These are phyloP conservation scores for Ctenicera cuprea DNA, from an alignment of 2,888 invertebrate genomes.

Conservation along the genomic window DNA sequence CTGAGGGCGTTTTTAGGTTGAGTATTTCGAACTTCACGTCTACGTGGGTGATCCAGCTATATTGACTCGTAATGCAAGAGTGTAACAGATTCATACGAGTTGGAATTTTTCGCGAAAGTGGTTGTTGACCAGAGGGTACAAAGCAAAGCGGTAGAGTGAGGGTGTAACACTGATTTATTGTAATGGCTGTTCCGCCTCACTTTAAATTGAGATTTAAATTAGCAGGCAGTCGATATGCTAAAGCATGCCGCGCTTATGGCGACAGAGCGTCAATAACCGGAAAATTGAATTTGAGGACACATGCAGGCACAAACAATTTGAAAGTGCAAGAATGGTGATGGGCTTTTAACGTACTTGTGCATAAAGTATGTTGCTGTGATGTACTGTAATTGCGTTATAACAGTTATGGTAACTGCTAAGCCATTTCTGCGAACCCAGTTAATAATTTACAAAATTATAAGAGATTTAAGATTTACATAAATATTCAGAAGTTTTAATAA, in stretches of 20 bases:
- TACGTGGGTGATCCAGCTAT: constrained; percentile 29
- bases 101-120: constrained; percentile 41
- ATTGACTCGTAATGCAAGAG: constrained; percentile 32
- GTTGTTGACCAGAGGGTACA: constrained; percentile 54
- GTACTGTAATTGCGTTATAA: constrained; percentile 8
- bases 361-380: constrained; percentile 20
- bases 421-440: neutral
- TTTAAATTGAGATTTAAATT: constrained; percentile 73
- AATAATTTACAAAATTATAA: no score
- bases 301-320: constrained; percentile 45
- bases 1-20: constrained; percentile 48
- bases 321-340: constrained; percentile 21
- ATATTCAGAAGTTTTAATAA: no score
- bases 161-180: constrained; percentile 72
- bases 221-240: constrained; percentile 68
- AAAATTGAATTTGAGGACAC: constrained; percentile 71
- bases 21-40: constrained; percentile 44
- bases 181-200: constrained; percentile 71
- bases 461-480: no score
- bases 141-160: constrained; percentile 57
- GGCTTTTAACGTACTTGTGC: constrained; percentile 34
- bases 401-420: neutral
- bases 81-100: constrained; percentile 42
- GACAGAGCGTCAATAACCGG: constrained; percentile 71
- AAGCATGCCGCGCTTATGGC: constrained; percentile 64